A percentile compares a stretch with the other conserved stretches of the same genome.
Conservation (phyloP, 1,140 invertebrate species). For the Pomacea maculata region DNA sequence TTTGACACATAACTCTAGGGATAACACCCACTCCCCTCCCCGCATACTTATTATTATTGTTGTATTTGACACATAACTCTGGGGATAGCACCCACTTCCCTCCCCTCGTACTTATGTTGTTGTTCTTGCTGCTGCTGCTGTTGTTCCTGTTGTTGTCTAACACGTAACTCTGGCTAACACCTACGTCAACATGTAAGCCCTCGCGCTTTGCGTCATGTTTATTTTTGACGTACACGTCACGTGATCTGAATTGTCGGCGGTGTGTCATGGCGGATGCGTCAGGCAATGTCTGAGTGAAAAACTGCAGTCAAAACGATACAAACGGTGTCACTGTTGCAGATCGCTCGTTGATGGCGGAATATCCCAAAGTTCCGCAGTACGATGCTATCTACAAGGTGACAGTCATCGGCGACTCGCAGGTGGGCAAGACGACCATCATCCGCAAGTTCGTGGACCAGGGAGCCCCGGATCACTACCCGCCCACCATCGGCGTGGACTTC, state of each 20-base stretch:
- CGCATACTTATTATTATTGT: too few species aligned
- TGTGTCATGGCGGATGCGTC: background rate
- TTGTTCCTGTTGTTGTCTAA: too few species aligned
- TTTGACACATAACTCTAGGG: too few species aligned
- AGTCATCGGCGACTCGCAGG: conserved; percentile 12
- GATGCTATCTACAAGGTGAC: conserved; percentile 13
- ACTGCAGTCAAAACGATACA: background rate
- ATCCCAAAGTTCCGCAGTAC: background rate
- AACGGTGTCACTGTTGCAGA: background rate
- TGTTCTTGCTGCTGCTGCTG: too few species aligned
- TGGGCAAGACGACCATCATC: conserved; percentile 24
- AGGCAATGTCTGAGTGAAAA: background rate
- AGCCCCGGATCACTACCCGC: conserved; percentile 18
- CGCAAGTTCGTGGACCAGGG: conserved; percentile 22
- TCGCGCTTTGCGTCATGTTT: too few species aligned
- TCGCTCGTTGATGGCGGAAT: background rate
- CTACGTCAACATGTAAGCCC: too few species aligned
- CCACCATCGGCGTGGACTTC: conserved; percentile 24
- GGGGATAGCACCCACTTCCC: too few species aligned
- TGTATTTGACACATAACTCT: too few species aligned
- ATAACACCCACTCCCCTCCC: too few species aligned
- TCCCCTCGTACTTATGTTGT: too few species aligned
- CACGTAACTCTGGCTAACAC: too few species aligned
- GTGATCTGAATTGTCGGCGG: background rate
- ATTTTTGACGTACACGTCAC: background rate